Percentiles rank a stretch among this genome's conserved stretches.
Conservation (phyloP, 2,113 vertebrate genomes). For the Prietella phreatophila region DNA sequence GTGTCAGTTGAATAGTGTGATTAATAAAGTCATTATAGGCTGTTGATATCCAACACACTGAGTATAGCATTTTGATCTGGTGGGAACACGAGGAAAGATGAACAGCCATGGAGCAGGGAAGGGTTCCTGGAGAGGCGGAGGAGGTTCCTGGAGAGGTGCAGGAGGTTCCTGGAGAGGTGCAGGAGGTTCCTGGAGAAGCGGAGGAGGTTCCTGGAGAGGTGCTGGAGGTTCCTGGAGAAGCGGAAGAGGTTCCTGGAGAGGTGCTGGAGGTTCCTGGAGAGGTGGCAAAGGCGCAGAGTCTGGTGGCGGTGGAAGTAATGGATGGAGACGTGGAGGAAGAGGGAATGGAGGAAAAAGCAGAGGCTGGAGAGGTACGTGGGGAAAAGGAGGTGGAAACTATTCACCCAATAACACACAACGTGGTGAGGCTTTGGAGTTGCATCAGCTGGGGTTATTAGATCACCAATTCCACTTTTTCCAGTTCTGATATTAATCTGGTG, state of each 20-base stretch:
- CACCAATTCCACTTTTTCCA: neutral
- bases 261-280: slow-evolving; percentile 63
- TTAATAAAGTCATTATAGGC: neutral
- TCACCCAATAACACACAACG: slow-evolving; percentile 25
- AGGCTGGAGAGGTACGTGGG: slow-evolving; percentile 48
- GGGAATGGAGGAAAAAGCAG: slow-evolving; percentile 36
- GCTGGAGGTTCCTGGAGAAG: slow-evolving; percentile 66
- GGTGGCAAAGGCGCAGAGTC: slow-evolving; percentile 55
- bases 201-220: slow-evolving; percentile 59
- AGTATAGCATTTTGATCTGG: neutral
- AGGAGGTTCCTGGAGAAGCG: slow-evolving; percentile 65
- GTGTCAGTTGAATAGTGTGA: neutral
- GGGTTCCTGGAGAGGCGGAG: slow-evolving; percentile 60
- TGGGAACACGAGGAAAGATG: slow-evolving; percentile 54
- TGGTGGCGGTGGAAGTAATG: slow-evolving; percentile 56
- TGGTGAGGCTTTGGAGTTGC: slow-evolving; percentile 17
- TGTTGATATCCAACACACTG: neutral
- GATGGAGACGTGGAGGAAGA: slow-evolving; percentile 44
- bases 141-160: slow-evolving; percentile 63
- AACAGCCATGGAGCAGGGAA: slow-evolving; percentile 60
- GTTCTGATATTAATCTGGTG: neutral
- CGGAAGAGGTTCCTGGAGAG: slow-evolving; percentile 59
- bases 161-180: slow-evolving; percentile 62
- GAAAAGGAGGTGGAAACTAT: slow-evolving; percentile 47
- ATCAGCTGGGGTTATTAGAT: neutral